Evolutionary conservation across 2,888 invertebrate species (phyloP).

Genomic region (Rapana venosa): DNA sequence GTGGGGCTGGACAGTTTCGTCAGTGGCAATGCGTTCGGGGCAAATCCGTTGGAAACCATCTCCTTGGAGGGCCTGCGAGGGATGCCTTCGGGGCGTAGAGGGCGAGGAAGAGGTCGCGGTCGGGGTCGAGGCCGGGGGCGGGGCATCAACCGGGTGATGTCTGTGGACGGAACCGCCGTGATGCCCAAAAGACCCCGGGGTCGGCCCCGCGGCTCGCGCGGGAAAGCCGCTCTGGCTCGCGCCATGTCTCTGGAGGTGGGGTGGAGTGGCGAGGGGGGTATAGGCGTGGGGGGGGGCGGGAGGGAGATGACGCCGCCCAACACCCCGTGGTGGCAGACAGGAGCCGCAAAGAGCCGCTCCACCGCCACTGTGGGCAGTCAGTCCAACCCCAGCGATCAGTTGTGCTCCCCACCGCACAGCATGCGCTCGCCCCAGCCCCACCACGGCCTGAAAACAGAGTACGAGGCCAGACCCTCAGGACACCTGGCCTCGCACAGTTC

Average conservation of each 20-base stretch:
- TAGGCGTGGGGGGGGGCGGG: not conserved
- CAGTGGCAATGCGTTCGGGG: not conserved
- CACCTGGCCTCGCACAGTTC: not conserved
- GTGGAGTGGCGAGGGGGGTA: not conserved
- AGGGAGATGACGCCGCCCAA: not conserved
- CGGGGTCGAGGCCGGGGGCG: conserved; percentile 31
- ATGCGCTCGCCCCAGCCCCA: conserved; percentile 11
- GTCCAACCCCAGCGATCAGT: not conserved
- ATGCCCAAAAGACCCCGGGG: conserved; percentile 36
- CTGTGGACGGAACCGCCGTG: not conserved
- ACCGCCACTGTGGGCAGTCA: conserved; percentile 3
- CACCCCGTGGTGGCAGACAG: not conserved
- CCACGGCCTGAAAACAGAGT: not conserved
- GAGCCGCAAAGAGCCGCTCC: not conserved
- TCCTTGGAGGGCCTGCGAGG: not conserved
- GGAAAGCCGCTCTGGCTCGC: conserved; percentile 36
- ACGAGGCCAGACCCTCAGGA: not conserved
- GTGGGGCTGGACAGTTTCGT: not conserved
- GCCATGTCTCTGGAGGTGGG: conserved; percentile 11
- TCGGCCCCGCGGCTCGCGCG: conserved; percentile 33
- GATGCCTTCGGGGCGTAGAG: conserved; percentile 1
- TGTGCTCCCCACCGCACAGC: not conserved
- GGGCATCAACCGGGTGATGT: conserved; percentile 23
- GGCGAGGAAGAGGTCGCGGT: conserved; percentile 23
- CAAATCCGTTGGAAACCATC: not conserved